Conservation (phyloP, 1,140 invertebrate species). For the Mizuhopecten yessoensis region DNA sequence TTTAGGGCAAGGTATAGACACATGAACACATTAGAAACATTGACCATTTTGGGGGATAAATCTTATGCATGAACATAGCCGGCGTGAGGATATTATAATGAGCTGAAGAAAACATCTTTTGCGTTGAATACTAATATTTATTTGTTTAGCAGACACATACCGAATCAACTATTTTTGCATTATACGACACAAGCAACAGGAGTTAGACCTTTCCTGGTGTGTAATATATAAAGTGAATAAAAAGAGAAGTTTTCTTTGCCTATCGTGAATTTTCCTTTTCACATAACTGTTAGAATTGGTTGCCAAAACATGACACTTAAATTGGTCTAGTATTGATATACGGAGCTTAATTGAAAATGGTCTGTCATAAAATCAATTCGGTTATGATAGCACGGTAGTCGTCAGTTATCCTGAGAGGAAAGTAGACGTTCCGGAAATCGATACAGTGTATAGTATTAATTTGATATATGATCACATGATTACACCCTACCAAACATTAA, state of each 20-base stretch:
- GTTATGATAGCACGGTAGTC: neutral
- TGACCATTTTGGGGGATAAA: too few relatives aligned
- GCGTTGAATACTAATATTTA: too few relatives aligned
- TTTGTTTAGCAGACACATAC: too few relatives aligned
- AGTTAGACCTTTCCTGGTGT: neutral
- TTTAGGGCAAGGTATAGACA: too few relatives aligned
- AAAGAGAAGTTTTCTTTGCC: neutral
- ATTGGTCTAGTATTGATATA: slow-evolving; percentile 24
- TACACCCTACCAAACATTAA: neutral
- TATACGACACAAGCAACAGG: neutral
- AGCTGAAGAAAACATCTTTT: too few relatives aligned
- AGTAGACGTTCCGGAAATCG: neutral
- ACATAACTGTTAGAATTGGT: neutral
- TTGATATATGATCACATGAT: slow-evolving; percentile 39
- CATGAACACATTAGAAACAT: too few relatives aligned
- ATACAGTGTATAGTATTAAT: neutral
- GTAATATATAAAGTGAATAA: neutral
- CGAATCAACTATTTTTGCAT: too few relatives aligned
- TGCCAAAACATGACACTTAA: slow-evolving; percentile 30
- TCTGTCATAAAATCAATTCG: slow-evolving; percentile 22
- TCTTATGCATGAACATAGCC: too few relatives aligned
- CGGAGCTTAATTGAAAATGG: neutral
- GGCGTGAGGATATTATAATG: too few relatives aligned
- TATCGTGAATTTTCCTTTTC: neutral
- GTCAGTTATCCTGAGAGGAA: neutral